Conservation (phyloP, 2,797 vertebrate genomes). For the Pempheris klunzingeri region DNA sequence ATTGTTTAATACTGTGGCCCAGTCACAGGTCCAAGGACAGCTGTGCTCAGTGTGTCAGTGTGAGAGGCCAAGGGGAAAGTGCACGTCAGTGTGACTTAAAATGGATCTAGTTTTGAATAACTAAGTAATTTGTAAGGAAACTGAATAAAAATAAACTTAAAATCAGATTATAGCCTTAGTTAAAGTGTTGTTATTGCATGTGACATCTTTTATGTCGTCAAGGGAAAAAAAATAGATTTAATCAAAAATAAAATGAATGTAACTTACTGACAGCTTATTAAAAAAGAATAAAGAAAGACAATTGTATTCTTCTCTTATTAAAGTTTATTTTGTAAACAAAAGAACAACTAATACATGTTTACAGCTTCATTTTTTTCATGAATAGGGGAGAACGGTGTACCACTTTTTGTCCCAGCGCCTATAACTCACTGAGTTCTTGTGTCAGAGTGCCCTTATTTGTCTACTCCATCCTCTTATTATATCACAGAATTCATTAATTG, state of each 20-base stretch:
- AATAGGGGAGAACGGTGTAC: no score
- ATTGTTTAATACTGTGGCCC: slow-evolving; percentile 60
- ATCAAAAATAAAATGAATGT: neutral
- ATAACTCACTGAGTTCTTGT: no score
- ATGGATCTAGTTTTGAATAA: neutral
- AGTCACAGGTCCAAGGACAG: slow-evolving; percentile 34
- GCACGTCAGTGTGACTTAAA: neutral
- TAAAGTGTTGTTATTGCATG: neutral
- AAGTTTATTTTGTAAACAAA: slow-evolving; percentile 19
- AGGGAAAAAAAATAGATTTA: neutral
- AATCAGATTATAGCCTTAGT: no score
- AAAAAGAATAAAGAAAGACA: no score
- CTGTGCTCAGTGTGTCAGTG: slow-evolving; percentile 5
- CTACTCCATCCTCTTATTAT: no score
- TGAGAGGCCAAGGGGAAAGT: neutral
- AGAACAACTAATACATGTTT: neutral
- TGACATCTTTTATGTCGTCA: neutral
- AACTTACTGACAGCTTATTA: neutral
- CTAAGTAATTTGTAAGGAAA: neutral
- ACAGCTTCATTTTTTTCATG: neutral
- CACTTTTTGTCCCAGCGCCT: no score
- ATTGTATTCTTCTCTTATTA: neutral
- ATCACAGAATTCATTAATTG: no score
- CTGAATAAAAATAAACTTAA: neutral
- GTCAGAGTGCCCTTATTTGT: no score